Base-by-base conservation (phyloP, 2,797 vertebrate genomes). In the Lerista edwardsae region DNA sequence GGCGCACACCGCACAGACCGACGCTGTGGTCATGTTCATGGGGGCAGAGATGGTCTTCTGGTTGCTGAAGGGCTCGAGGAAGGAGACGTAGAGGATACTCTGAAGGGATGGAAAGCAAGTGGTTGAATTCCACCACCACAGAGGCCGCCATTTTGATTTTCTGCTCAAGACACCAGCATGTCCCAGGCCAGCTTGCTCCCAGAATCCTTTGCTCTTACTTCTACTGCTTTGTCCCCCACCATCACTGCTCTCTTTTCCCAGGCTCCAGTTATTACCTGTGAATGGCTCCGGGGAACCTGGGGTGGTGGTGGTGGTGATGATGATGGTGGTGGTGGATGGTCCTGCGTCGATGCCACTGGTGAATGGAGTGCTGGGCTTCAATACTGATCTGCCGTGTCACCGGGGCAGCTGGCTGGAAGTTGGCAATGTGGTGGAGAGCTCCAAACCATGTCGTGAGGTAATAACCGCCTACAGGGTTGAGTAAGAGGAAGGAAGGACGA, bases 361-460 rank as follows among this genome's bases (percentile, higher is more conserved):
- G 97, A 1, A 98, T 95, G 69, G 98, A 98, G 19, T 92, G 84
- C 4, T 97, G 96, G 29, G 97, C 98, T 90, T 98, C 97, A 0
- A 92, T 91, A 9, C 97, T 98, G 86, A 98, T 96, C 74, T 97
- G 96, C 21, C 96, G 96, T 2, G 95, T 95, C 0, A 96, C 91
- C 29, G 96, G n/a, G 0, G 94, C 93, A 0, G 93, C 90, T 0
- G 96, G 96, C 68, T 94, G 94, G 91, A 97, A 98, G 89, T 97
- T 97, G 89, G 96, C 97, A 87, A 98, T 97, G 94, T 98, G 97
- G 94, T 96, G 97, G 41, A 98, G 96, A 3, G 98, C 96, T 65
- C 97, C 98, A 57, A 98, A 98, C 82, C 98, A 93, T 15, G 98
- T 97, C 10, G 98, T 98, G 84, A 98, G 95, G 93, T 98, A 98